These are phyloP conservation scores for Gymnosoma rotundatum DNA, from an alignment of 2,888 invertebrate species.

Conservation along the genomic window DNA sequence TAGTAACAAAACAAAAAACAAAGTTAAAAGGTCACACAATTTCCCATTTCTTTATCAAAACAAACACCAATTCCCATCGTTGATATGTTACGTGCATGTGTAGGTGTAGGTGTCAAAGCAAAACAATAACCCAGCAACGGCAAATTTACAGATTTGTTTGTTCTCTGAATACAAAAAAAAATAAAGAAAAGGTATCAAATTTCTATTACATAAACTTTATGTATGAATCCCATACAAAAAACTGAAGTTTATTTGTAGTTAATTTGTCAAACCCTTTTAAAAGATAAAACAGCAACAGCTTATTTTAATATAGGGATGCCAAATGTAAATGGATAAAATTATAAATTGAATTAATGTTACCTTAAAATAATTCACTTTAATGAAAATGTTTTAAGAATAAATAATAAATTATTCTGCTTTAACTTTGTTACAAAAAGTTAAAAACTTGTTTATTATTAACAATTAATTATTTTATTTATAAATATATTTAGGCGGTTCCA, in stretches of 20 bases:
- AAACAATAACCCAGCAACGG: background rate
- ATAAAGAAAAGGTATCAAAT: conserved; percentile 34
- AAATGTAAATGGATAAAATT: background rate
- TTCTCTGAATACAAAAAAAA: conserved; percentile 15
- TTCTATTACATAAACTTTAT: background rate
- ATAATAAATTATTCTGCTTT: too few relatives aligned
- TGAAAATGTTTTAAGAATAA: too few relatives aligned
- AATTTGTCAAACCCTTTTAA: too few relatives aligned
- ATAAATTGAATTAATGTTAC: too few relatives aligned
- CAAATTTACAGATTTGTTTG: background rate
- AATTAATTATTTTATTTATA: too few relatives aligned
- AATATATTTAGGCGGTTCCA: too few relatives aligned
- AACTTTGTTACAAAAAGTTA: too few relatives aligned
- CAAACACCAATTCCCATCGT: conserved; percentile 23
- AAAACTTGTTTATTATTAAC: too few relatives aligned
- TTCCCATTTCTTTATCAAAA: conserved; percentile 26
- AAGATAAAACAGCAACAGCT: background rate
- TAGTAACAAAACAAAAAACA: background rate
- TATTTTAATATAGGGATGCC: background rate
- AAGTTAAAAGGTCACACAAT: conserved; percentile 54
- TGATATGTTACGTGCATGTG: conserved; percentile 3
- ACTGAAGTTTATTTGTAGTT: too few relatives aligned
- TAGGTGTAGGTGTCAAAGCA: conserved; percentile 36
- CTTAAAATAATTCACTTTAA: too few relatives aligned
- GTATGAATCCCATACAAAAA: too few relatives aligned